Base-by-base conservation (phyloP, 2,888 invertebrate genomes). In the Standfussiana lucernea region DNA sequence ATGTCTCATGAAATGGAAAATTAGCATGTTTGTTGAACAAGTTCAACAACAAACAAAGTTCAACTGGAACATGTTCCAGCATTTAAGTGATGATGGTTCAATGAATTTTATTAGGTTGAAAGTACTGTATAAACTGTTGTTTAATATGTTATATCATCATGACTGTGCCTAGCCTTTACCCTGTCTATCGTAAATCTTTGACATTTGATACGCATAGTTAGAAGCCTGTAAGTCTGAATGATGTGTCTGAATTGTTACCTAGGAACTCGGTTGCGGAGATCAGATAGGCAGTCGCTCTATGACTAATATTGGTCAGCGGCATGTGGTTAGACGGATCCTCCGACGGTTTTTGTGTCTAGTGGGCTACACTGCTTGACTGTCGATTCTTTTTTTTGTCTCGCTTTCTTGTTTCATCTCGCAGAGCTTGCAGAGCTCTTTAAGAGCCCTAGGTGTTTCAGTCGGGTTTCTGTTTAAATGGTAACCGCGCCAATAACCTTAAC, bases 71-170 rank as follows among this genome's bases (percentile, higher is more conserved):
- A n/a, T 53, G 50, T 45, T 40, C 13, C 42, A 71, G 28, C 11
- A 32, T 40, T 47, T 42, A 15, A 24, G n/a, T 21, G 32, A 28
- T 53, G 8, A n/a, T 56, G 15, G 40, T 35, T 71, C 75, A 68
- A 45, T 72, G 40, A 62, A 61, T 83, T 83, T 72, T 72, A 78
- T 78, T 61, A 1, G 18, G 10, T 37, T 5, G 28, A 77, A 65
- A 61, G 45, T 18, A 61, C 35, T 59, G 37, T n/a, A 35, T 28
- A 10, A 32, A n/a, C 65, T 50, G 53, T 6, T 53, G n/a, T 53
- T 53, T n/a, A n/a, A 18, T 50, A 50, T 10, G 24, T 2, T n/a
- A 1, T 21, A 50, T 50, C 24, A 24, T 11, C 8, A 50, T 24
- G n/a, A n/a, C n/a, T n/a, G 8, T 6, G 10, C 8, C 3, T 24